Conservation (phyloP, 1,140 invertebrate species). For the Nephila pilipes region DNA sequence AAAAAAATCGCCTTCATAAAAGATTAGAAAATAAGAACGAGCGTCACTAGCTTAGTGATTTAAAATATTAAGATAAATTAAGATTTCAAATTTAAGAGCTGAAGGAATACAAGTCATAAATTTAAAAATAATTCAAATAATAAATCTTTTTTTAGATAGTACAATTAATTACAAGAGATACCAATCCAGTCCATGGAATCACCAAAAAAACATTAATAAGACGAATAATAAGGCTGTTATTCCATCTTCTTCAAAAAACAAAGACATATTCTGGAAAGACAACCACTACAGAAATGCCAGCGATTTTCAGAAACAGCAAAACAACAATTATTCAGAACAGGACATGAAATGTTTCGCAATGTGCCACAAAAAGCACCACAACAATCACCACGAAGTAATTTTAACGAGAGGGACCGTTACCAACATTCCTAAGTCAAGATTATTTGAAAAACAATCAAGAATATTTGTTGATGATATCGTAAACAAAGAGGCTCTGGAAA, state of each 20-base stretch:
- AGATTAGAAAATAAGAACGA: too few relatives aligned
- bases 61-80: too few relatives aligned
- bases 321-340: not conserved
- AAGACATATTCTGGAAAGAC: not conserved
- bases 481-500: not conserved
- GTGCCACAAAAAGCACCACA: not conserved
- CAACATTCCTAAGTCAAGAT: not conserved
- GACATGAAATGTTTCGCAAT: slow-evolving; percentile 7
- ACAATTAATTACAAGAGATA: too few relatives aligned
- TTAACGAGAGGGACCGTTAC: not conserved
- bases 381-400: not conserved
- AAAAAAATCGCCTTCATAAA: too few relatives aligned
- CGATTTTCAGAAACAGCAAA: not conserved
- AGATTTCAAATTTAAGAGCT: too few relatives aligned
- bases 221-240: not conserved
- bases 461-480: not conserved
- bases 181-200: not conserved
- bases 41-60: too few relatives aligned
- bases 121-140: too few relatives aligned
- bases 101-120: too few relatives aligned
- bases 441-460: not conserved
- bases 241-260: not conserved
- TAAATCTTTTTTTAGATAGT: too few relatives aligned
- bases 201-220: not conserved
- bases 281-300: not conserved